Conservation (phyloP, 2,888 invertebrate genomes). For the Lydus trimaculatus region DNA sequence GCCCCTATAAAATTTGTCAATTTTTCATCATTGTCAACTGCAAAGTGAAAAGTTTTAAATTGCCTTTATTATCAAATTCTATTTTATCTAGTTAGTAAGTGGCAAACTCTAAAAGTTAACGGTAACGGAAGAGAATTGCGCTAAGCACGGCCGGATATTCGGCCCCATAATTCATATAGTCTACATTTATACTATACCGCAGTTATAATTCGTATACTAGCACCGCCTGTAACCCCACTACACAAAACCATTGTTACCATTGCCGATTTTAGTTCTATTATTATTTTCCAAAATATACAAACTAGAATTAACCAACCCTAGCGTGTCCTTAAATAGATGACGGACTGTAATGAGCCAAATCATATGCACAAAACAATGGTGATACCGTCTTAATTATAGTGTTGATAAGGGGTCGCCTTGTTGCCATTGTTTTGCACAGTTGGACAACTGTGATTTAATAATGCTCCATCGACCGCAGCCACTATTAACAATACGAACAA, state of each 20-base stretch:
- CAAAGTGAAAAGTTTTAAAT: background rate
- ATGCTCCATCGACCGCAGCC: constrained; percentile 4
- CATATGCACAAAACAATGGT: constrained; percentile 36
- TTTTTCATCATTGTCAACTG: background rate
- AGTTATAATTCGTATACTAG: constrained; percentile 41
- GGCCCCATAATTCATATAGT: constrained; percentile 45
- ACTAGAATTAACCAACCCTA: background rate
- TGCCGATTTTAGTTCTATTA: background rate
- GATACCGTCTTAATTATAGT: constrained; percentile 40
- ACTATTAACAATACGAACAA: background rate
- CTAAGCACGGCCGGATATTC: constrained; percentile 46
- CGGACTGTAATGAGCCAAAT: constrained; percentile 29
- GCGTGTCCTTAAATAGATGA: constrained; percentile 12
- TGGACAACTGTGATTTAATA: constrained; percentile 29
- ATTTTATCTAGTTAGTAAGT: constrained; percentile 33
- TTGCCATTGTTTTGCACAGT: constrained; percentile 35
- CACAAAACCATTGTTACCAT: constrained; percentile 2
- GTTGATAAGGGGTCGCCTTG: constrained; percentile 34
- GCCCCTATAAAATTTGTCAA: background rate
- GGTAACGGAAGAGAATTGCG: constrained; percentile 31
- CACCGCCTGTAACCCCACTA: constrained; percentile 27
- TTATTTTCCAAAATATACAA: background rate
- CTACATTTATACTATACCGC: constrained; percentile 27
- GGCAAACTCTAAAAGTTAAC: constrained; percentile 34
- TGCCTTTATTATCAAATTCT: constrained; percentile 25